Evolutionary conservation across 2,888 invertebrate genomes (phyloP).

Genomic region (Drosophila testacea): DNA sequence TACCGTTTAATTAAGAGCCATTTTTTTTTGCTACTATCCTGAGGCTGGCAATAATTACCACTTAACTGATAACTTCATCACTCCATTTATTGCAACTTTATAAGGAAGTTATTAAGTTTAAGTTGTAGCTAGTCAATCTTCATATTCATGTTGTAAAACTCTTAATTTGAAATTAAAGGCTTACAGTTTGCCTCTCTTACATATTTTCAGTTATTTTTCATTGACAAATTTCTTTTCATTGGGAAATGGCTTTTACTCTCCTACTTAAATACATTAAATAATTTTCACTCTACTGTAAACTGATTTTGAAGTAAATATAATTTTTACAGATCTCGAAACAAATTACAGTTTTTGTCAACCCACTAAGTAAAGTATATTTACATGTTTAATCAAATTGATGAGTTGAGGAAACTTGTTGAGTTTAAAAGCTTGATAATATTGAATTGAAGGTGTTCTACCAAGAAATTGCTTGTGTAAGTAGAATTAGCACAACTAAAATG

Average conservation of each 20-base stretch:
- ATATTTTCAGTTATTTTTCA: too few species aligned
- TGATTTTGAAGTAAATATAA: too few species aligned
- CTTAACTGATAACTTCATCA: slow-evolving; percentile 14
- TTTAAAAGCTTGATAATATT: neutral
- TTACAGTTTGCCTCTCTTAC: too few species aligned
- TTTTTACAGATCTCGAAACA: too few species aligned
- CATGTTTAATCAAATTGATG: neutral
- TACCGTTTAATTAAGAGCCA: slow-evolving; percentile 24
- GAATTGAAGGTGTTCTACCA: neutral
- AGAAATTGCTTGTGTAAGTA: slow-evolving; percentile 13
- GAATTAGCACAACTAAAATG: slow-evolving; percentile 15
- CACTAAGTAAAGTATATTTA: neutral
- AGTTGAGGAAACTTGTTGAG: neutral
- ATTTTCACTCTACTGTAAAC: too few species aligned
- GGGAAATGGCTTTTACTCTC: too few species aligned
- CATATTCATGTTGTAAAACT: neutral
- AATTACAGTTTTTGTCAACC: neutral
- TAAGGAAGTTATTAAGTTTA: neutral
- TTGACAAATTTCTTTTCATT: too few species aligned
- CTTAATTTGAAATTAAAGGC: neutral
- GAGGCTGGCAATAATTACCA: slow-evolving; percentile 11
- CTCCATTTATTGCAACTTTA: slow-evolving; percentile 9
- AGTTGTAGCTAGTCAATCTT: neutral
- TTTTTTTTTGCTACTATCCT: neutral
- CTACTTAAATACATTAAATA: too few species aligned